Conservation (phyloP, 2,113 vertebrate genomes). For the Carettochelys insculpta region DNA sequence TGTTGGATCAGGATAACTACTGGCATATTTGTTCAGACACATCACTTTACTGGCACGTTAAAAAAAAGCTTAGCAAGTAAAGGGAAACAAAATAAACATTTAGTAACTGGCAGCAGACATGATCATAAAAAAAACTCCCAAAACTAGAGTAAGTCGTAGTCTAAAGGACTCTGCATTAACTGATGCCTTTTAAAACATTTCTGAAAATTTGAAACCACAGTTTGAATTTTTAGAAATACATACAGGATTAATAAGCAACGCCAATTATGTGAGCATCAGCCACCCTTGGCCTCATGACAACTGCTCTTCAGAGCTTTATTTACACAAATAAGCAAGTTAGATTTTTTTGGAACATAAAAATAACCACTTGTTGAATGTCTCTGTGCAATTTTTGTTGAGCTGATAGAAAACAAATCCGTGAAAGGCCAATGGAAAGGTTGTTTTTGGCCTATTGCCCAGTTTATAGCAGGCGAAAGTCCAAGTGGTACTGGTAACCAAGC, state of each 20-base stretch:
- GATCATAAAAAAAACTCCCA: not conserved
- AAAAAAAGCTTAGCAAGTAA: not conserved
- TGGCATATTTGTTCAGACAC: not conserved
- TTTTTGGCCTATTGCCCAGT: constrained; percentile 58
- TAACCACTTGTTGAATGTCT: constrained; percentile 9
- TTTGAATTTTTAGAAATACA: not conserved
- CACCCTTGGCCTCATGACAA: not conserved
- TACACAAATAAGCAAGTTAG: not conserved
- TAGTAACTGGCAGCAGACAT: constrained; percentile 5
- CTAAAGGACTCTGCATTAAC: not conserved
- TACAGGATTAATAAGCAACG: accelerated
- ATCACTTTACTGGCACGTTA: not conserved
- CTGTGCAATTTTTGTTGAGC: constrained; percentile 48
- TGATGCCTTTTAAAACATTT: not conserved
- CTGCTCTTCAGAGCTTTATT: not conserved
- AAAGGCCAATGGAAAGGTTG: constrained; percentile 57
- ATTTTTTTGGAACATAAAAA: constrained; percentile 11
- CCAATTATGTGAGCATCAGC: not conserved
- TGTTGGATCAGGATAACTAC: not conserved
- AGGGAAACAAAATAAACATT: not conserved
- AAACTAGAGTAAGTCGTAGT: not conserved
- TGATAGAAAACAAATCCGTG: constrained; percentile 54
- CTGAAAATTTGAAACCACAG: not conserved
- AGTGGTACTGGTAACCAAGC: constrained; percentile 45
- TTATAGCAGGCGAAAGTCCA: constrained; percentile 51